These are phyloP conservation scores for Neotragus moschatus DNA, from an alignment of 2,113 vertebrate species.

Conservation along the genomic window DNA sequence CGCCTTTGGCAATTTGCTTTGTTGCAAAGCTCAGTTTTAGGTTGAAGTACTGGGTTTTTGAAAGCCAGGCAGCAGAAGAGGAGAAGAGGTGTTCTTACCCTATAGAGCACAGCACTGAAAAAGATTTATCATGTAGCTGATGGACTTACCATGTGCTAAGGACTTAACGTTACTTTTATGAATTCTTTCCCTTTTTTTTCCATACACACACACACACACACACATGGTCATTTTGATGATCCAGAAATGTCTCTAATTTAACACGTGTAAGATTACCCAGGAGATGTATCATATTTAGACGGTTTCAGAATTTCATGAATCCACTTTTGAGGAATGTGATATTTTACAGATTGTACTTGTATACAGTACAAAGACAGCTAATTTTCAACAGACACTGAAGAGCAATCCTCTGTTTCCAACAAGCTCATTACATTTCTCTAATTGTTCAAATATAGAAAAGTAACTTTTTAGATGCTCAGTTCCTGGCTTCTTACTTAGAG, in stretches of 20 bases:
- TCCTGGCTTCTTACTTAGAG: background rate
- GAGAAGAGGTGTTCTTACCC: background rate
- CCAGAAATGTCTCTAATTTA: constrained; percentile 30
- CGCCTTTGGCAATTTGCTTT: background rate
- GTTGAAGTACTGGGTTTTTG: background rate
- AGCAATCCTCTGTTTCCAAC: background rate
- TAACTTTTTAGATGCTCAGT: background rate
- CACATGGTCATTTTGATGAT: background rate
- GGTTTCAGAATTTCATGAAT: constrained; percentile 46
- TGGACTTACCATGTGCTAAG: background rate
- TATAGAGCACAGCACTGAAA: background rate
- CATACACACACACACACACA: background rate
- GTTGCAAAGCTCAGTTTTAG: background rate
- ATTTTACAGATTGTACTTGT: constrained; percentile 14
- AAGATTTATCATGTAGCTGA: background rate
- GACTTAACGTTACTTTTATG: background rate
- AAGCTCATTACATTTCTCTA: background rate
- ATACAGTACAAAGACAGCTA: constrained; percentile 18
- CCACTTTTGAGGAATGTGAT: constrained; percentile 26
- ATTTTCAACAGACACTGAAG: constrained; percentile 13
- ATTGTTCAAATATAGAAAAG: constrained; percentile 4
- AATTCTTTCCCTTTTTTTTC: background rate
- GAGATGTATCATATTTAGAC: constrained; percentile 33
- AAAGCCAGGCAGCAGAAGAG: background rate
- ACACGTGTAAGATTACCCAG: background rate